Conservation (phyloP, 2,113 vertebrate species). For the Leptobrachium leishanense region DNA sequence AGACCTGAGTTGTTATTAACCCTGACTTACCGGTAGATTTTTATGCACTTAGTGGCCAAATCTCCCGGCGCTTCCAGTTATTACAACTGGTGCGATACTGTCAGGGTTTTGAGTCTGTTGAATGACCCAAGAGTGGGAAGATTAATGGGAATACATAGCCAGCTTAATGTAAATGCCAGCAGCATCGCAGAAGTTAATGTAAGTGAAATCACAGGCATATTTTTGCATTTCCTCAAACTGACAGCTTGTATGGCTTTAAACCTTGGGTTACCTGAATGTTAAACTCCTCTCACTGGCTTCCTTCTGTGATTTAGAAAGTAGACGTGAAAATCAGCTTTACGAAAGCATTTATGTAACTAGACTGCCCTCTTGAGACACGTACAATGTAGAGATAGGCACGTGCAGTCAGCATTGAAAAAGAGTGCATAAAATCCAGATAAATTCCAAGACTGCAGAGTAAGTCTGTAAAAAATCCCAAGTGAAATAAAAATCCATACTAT, state of each 20-base stretch:
- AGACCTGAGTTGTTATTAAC: too few species aligned
- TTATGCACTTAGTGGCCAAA: too few species aligned
- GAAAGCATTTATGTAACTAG: neutral
- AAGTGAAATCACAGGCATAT: neutral
- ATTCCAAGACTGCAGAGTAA: too few species aligned
- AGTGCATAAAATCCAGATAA: neutral
- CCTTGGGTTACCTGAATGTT: neutral
- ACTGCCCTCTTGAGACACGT: conserved; percentile 17
- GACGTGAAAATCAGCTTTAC: neutral
- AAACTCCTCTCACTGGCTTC: neutral
- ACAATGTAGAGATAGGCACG: neutral
- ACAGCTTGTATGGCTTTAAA: neutral
- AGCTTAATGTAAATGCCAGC: neutral
- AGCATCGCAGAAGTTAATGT: neutral
- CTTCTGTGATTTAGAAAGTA: neutral
- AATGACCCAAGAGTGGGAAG: too few species aligned
- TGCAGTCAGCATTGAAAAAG: neutral
- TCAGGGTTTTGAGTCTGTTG: too few species aligned
- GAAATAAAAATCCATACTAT: too few species aligned
- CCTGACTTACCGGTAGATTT: too few species aligned
- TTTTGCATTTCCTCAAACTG: neutral
- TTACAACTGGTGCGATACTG: too few species aligned
- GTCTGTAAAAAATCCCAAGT: too few species aligned
- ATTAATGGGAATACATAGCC: too few species aligned
- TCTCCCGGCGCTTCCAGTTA: too few species aligned